Percentiles rank a stretch among this genome's conserved stretches.
These are phyloP conservation scores for Ectropis crepuscularia DNA, from an alignment of 2,888 invertebrate species.

Conservation along the genomic window DNA sequence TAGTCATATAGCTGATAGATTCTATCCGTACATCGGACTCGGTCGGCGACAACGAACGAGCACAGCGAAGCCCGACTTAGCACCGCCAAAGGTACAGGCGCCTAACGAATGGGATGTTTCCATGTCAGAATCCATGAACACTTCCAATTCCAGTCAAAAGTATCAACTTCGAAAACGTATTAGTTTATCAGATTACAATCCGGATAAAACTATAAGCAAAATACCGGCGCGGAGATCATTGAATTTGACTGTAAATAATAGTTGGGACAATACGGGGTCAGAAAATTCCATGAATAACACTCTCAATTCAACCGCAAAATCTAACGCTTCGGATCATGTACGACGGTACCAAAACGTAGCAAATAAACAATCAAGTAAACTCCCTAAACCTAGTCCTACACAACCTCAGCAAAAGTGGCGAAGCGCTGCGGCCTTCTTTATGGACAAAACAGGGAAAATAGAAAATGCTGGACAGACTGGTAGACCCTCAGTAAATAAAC, in stretches of 20 bases:
- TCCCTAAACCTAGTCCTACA: slow-evolving; percentile 57
- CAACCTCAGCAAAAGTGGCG: slow-evolving; percentile 77
- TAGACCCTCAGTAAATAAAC: slow-evolving; percentile 89
- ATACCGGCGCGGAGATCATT: slow-evolving; percentile 69
- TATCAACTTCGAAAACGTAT: slow-evolving; percentile 67
- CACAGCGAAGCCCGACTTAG: slow-evolving; percentile 62
- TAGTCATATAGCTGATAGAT: slow-evolving; percentile 70
- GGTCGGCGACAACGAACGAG: slow-evolving; percentile 75
- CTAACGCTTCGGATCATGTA: slow-evolving; percentile 54
- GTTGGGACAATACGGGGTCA: slow-evolving; percentile 62
- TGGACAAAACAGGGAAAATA: slow-evolving; percentile 77
- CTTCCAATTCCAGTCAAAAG: slow-evolving; percentile 65
- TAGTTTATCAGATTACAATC: slow-evolving; percentile 66
- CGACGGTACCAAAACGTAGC: slow-evolving; percentile 61
- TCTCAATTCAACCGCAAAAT: slow-evolving; percentile 58
- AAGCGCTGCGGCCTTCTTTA: slow-evolving; percentile 83
- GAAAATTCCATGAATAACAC: slow-evolving; percentile 66
- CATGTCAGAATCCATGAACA: slow-evolving; percentile 61
- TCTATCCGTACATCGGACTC: slow-evolving; percentile 83
- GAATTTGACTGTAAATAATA: slow-evolving; percentile 62
- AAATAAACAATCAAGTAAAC: slow-evolving; percentile 51
- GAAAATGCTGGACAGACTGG: slow-evolving; percentile 81
- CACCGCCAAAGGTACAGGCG: slow-evolving; percentile 51
- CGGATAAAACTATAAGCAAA: slow-evolving; percentile 66
- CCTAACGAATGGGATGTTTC: slow-evolving; percentile 66